Evolutionary conservation across 35 echinoderm and acorn worm species (phyloP), one percentile per base, ranked within the genome.

Genomic region (Stichopus chloronotus): DNA sequence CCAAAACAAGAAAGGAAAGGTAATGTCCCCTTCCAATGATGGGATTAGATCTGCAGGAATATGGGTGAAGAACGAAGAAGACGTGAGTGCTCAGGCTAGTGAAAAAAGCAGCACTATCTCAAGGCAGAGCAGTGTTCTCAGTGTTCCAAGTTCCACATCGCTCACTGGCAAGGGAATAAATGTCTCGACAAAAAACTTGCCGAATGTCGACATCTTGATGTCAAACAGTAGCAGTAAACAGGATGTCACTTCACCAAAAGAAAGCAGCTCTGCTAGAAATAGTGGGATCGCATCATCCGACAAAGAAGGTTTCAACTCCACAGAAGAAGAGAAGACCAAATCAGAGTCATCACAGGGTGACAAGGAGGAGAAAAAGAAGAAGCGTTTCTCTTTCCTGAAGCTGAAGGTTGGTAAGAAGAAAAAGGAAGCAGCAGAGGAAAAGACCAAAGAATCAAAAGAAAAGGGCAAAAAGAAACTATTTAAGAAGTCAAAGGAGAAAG

Each of bases 321-420:
- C 82, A 30, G 79, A 80, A 16, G 90, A 94, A 14, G 88, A 94
- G 61, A 92, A 86, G 79, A 93, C 78, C 56, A 90, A 92, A 60
- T 78, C 90, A 55, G 93, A 94, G 65, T 25, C 83, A 23, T 80
- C 80, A 22, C 82, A 54, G 19, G 86, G 72, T 25, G 95, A 91
- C 17, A 96, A 94, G 81, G 90, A 87, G 5, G 95, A 96, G 23
- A 95, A 98, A 83, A 98, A 98, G 68, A 98, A 98, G 94, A 98
- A 98, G 68, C 81, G 92, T 85, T 98, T 98, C 87, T 98, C 96
- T 88, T 98, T 98, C 90, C 82, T 98, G 57, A 98, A 96, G 76
- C 91, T 98, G 77, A 98, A 92, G 76, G 78, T 95, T 6, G 92
- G 94, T 10, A 94, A 92, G 63, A 98, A 96, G 93, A 98, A 95